Base-by-base conservation (phyloP, 92 coral and sea anemone species). In the Hydrozoanthus gracilis region DNA sequence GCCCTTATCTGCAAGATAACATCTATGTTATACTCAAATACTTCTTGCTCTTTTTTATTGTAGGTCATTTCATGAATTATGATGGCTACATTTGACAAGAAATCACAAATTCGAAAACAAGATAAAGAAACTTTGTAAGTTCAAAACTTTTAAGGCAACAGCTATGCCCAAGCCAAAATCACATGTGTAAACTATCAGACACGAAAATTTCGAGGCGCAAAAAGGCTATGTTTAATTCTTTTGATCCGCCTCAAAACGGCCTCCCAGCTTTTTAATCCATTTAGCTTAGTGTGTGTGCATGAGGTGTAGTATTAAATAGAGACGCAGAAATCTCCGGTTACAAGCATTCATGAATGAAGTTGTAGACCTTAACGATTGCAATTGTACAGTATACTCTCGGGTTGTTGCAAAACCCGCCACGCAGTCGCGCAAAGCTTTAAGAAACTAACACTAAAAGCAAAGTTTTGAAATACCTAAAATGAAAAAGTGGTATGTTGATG, bases 301-400 rank as follows among this genome's bases (percentile, higher is more conserved):
- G 73, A 80, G 16, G 48, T 64, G 85, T 80, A 80, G 85, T 80
- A 64, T 65, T 65, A 64, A 80, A 58, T 11, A 64, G 85, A 27
- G 85, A 80, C 85, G 85, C 85, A 17, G 13, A 64, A 17, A 17
- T 47, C 85, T 80, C 85, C 16, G 13, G 58, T 80, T 80, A 65
- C 75, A 65, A 49, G 48, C 20, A 44, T 6, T 73, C 48, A 46
- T 61, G 83, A 78, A 62, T 78, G 83, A n/a, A 78, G 83, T 78
- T 39, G 83, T 78, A 61, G 71, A 65, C 27, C 20, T 47, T 66
- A 45, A 17, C 73, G 73, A 79, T 18, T 64, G 64, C 62, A 51
- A 80, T 3, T 64, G 13, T 49, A 18, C 85, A 76, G 65, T 16
- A 20, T 20, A 27, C 65, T 54, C 66, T 47, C 58, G 8, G 7